These are phyloP conservation scores for Plectropomus leopardus DNA, from an alignment of 2,113 vertebrate genomes.

Conservation along the genomic window DNA sequence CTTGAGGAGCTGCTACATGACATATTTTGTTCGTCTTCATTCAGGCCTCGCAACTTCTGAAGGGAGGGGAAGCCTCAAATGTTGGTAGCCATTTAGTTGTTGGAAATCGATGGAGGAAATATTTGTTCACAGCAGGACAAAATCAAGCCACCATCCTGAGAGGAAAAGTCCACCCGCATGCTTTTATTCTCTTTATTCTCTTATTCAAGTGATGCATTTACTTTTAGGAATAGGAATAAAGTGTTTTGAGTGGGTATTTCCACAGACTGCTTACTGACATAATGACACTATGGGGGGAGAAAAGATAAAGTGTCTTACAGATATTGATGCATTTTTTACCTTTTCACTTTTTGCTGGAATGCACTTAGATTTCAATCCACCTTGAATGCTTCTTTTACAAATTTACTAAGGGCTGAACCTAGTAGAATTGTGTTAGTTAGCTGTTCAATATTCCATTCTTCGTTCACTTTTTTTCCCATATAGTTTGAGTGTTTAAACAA, in stretches of 20 bases:
- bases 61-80: not conserved
- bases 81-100: not conserved
- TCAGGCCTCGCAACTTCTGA: too few species aligned
- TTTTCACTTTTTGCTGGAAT: not conserved
- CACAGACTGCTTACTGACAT: not conserved
- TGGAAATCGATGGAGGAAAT: not conserved
- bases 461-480: too few species aligned
- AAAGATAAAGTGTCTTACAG: too few species aligned
- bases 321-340: not conserved
- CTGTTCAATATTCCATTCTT: too few species aligned
- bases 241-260: not conserved
- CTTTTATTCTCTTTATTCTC: too few species aligned
- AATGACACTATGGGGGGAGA: too few species aligned
- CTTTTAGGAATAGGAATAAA: too few species aligned
- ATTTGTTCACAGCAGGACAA: constrained; percentile 24
- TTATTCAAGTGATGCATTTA: too few species aligned
- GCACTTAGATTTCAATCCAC: not conserved
- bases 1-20: constrained; percentile 11
- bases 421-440: too few species aligned
- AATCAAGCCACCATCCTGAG: not conserved
- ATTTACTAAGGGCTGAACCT: too few species aligned
- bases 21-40: constrained; percentile 26
- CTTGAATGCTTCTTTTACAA: not conserved
- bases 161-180: not conserved
- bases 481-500: too few species aligned